These are phyloP conservation scores for Diorhabda sublineata DNA, from an alignment of 1,140 invertebrate genomes.

Conservation along the genomic window DNA sequence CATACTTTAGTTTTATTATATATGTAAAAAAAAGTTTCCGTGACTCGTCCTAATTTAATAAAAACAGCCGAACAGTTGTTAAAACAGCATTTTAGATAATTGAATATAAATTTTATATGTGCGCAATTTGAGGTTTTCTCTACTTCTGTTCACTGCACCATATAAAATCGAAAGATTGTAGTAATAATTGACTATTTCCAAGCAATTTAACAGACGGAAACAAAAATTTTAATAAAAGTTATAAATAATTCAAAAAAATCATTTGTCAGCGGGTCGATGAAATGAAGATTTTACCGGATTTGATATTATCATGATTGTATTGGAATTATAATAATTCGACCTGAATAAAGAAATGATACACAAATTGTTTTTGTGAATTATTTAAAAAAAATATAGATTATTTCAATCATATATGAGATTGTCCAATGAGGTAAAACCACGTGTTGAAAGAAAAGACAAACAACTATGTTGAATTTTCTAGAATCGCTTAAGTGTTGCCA, in stretches of 20 bases:
- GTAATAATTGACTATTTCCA: slow-evolving; percentile 11
- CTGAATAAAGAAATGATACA: no score
- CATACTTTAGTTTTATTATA: no score
- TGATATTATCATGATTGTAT: neutral
- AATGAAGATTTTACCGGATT: neutral
- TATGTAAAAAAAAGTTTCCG: slow-evolving; percentile 4
- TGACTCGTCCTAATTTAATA: slow-evolving; percentile 10
- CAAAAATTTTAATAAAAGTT: slow-evolving; percentile 2
- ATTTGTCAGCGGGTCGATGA: neutral
- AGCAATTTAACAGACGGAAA: slow-evolving; percentile 16
- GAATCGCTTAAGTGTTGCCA: no score
- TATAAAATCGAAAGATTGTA: slow-evolving; percentile 11
- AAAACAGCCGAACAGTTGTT: neutral
- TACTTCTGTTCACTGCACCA: slow-evolving; percentile 7
- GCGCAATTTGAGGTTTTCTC: slow-evolving; percentile 9
- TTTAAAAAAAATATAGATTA: no score
- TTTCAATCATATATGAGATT: no score
- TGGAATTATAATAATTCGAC: no score
- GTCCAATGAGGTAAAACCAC: no score
- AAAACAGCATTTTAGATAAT: slow-evolving; percentile 21
- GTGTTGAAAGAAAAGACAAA: no score
- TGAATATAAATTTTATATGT: slow-evolving; percentile 14
- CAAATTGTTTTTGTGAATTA: no score
- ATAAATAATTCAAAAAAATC: slow-evolving; percentile 8
- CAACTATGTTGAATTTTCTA: no score